A percentile compares a stretch with the other conserved stretches of the same genome.
These are phyloP conservation scores for Dryobates pubescens DNA, from an alignment of 2,797 vertebrate genomes.

Conservation along the genomic window DNA sequence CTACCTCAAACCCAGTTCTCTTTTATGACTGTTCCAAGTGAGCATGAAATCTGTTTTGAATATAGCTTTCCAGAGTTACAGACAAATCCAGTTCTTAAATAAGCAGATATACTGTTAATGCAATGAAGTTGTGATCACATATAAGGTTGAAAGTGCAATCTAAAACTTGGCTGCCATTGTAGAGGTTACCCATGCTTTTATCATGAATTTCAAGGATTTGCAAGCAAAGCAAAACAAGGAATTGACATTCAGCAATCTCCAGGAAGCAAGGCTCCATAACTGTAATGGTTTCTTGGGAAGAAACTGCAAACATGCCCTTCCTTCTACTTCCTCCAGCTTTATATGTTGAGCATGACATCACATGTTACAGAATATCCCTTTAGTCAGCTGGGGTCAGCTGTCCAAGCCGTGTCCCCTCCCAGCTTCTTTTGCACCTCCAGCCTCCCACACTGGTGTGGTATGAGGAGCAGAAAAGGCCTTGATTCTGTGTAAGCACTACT, in stretches of 20 bases:
- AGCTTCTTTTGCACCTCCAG: not conserved
- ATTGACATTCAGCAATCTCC: not conserved
- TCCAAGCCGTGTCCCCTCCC: not conserved
- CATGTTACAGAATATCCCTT: not conserved
- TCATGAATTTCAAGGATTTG: not conserved
- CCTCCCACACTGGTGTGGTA: not conserved
- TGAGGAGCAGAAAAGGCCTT: not conserved
- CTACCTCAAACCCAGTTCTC: not conserved
- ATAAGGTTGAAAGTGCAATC: not conserved
- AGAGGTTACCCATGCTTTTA: not conserved
- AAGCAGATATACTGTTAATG: not conserved
- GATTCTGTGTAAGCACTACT: not conserved
- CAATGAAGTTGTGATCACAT: fast-evolving
- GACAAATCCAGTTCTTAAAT: not conserved
- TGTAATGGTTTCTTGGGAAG: not conserved
- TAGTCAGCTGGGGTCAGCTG: not conserved
- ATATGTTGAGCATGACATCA: not conserved
- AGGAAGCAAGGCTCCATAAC: not conserved
- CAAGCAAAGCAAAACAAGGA: not conserved
- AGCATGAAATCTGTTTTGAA: not conserved
- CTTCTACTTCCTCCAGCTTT: not conserved
- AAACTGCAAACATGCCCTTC: not conserved
- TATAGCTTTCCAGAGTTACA: not conserved
- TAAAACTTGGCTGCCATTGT: not conserved
- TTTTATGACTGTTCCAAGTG: not conserved